A percentile compares a stretch with the other conserved stretches of the same genome.
phyloP scores from a whole-genome alignment of 2,113 vertebrate species.

The Eubucco bourcierii region DNA sequence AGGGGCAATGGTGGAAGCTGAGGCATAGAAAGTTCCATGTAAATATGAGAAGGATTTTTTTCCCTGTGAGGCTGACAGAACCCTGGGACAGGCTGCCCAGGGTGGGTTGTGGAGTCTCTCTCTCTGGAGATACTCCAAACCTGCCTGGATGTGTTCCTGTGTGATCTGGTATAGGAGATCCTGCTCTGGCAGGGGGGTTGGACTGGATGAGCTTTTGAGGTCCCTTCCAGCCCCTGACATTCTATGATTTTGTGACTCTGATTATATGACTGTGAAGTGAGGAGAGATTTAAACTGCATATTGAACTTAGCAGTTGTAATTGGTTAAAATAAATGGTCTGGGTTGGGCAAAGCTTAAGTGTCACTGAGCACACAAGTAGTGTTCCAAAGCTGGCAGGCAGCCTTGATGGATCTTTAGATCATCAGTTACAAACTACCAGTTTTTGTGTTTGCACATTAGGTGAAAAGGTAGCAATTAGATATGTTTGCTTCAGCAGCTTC shows the following conservation, averaged over 20 bases:
- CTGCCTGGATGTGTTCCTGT: no score
- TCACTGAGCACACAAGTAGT: background rate
- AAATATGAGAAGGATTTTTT: no score
- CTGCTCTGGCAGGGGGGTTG: no score
- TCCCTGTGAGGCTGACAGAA: no score
- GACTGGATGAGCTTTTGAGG: no score
- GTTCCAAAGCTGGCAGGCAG: background rate
- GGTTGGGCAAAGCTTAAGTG: conserved; percentile 4
- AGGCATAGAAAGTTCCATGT: no score
- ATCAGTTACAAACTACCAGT: background rate
- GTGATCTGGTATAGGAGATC: no score
- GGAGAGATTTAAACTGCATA: background rate
- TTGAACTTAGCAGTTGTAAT: background rate
- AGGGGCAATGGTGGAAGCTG: no score
- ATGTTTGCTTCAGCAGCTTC: background rate
- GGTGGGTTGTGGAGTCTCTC: no score
- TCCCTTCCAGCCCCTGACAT: no score
- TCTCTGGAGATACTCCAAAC: no score
- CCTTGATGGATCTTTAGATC: background rate
- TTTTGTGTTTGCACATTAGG: background rate
- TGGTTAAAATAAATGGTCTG: background rate
- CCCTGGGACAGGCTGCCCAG: no score
- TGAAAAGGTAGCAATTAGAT: background rate
- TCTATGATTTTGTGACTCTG: background rate
- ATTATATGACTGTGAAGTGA: background rate